Evolutionary conservation across 1,140 invertebrate species (phyloP), one percentile per base, ranked within the genome.

Genomic region (Intoshia linei): DNA sequence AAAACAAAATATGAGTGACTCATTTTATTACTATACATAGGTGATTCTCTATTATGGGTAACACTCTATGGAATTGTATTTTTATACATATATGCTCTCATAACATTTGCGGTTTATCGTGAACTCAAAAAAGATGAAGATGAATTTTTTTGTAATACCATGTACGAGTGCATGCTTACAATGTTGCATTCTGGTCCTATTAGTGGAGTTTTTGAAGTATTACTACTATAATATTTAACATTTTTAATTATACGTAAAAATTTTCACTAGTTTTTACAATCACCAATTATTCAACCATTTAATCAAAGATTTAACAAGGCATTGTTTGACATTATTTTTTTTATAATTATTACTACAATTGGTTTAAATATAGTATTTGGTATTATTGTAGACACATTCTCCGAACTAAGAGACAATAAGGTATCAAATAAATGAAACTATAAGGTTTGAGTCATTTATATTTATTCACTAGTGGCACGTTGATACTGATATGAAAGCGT

Each of bases 321-420:
- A n/a, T 37, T 45, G 5, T 50, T 48, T 38, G 45, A 54, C 34
- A 38, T 53, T 2, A 44, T 49, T 6, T 53, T 54, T 46, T 54
- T 55, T 43, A 50, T 55, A 32, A 38, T 55, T 34, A 47, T 55
- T 38, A 53, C 50, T 1, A 54, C 48, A 32, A 53, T 55, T 23
- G 50, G 51, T 17, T 43, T 55, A 18, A 53, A 54, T 46, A 54
- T 55, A 43, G 48, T 55, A 46, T 52, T 55, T 37, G 51, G 51
- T 47, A 55, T 55, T 47, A 54, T 55, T 24, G 52, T 56, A n/a
- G 52, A 56, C 43, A 54, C 50, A 0, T 54, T 55, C 45, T 52
- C 51, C 14, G 52, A 55, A 37, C 46, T 55, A 17, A 45, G 53
- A 44, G 47, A 54, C 42, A 40, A 45, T 10, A 55, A 55, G 48